Conservation (phyloP, 2,113 vertebrate genomes). For the Prolemur simus region DNA sequence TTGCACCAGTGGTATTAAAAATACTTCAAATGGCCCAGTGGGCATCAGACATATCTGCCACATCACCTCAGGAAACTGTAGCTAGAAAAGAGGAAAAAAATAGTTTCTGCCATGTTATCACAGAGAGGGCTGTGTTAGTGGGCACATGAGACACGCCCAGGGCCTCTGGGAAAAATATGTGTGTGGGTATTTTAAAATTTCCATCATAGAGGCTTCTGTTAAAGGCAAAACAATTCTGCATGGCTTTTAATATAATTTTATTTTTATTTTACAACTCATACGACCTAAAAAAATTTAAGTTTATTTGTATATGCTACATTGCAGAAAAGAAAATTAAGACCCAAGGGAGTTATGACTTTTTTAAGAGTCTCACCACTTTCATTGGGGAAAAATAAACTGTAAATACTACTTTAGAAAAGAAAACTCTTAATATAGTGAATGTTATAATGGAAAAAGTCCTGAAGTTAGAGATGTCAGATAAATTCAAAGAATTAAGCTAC, state of each 20-base stretch:
- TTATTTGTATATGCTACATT: background rate
- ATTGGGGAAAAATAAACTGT: background rate
- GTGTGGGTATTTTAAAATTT: background rate
- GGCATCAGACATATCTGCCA: background rate
- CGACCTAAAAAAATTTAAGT: background rate
- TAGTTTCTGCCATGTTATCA: background rate
- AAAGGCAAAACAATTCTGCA: background rate
- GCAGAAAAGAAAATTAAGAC: background rate
- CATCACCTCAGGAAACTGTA: background rate
- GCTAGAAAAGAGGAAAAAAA: background rate
- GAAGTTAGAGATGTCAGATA: background rate
- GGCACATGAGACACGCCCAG: background rate
- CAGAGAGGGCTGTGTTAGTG: background rate
- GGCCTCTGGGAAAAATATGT: background rate
- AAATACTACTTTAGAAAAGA: background rate
- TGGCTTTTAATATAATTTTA: background rate
- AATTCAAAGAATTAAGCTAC: background rate
- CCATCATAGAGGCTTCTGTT: background rate
- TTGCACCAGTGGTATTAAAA: background rate
- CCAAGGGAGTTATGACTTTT: background rate
- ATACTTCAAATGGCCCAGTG: background rate
- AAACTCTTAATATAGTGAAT: background rate
- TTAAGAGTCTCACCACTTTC: background rate
- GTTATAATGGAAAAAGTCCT: background rate
- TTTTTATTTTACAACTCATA: background rate